phyloP scores from a whole-genome alignment of 2,797 vertebrate species.

The Hybognathus amarus region DNA sequence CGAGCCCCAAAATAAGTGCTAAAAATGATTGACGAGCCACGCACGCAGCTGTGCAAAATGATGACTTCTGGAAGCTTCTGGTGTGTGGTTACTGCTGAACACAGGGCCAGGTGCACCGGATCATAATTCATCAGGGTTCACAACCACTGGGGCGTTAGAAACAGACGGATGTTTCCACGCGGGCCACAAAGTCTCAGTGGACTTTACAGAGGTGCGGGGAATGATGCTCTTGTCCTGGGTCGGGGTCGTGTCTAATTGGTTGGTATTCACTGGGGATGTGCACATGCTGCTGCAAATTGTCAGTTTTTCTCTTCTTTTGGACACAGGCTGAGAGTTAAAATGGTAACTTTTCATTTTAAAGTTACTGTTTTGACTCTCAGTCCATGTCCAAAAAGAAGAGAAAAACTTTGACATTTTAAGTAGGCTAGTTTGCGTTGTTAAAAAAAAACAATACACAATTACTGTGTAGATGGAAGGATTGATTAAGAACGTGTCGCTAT shows the following conservation, averaged over 20 bases:
- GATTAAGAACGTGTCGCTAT: not conserved
- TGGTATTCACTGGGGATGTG: not conserved
- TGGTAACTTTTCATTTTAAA: too few relatives aligned
- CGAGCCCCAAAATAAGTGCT: not conserved
- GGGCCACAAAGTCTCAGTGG: not conserved
- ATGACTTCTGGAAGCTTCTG: not conserved
- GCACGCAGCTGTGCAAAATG: constrained; percentile 16
- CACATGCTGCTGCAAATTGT: not conserved
- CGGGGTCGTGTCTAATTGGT: not conserved
- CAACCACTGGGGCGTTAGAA: constrained; percentile 44
- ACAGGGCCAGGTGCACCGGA: constrained; percentile 26
- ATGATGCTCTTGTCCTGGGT: not conserved
- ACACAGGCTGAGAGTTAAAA: not conserved
- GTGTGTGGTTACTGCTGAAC: not conserved
- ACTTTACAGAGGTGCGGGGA: not conserved
- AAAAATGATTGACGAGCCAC: constrained; percentile 14
- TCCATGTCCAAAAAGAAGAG: too few relatives aligned
- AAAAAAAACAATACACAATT: too few relatives aligned
- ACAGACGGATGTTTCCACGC: constrained; percentile 54
- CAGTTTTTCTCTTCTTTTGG: not conserved
- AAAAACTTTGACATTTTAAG: too few relatives aligned
- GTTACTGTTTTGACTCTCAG: too few relatives aligned
- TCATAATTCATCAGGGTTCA: constrained; percentile 43
- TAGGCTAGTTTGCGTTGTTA: too few relatives aligned
- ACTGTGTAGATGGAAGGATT: too few relatives aligned